Conservation (phyloP, 2,888 invertebrate species). For the Stenodera caucasica region DNA sequence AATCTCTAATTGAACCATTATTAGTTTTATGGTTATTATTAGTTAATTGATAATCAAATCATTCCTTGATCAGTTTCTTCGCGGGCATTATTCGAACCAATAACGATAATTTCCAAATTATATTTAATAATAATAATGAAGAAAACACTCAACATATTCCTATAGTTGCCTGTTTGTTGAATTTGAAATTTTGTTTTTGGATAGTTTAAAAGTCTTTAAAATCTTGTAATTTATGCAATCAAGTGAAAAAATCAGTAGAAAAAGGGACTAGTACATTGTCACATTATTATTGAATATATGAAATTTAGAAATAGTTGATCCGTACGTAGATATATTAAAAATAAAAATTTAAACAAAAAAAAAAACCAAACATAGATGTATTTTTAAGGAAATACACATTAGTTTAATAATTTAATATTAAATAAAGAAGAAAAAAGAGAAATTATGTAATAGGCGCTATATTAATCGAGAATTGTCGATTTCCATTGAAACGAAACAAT, state of each 20-base stretch:
- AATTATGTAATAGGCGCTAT: slow-evolving; percentile 45
- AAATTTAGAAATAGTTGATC: slow-evolving; percentile 55
- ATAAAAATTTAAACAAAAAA: not conserved
- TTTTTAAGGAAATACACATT: slow-evolving; percentile 52
- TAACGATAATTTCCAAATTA: slow-evolving; percentile 29
- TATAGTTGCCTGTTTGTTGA: slow-evolving; percentile 34
- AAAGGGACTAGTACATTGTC: slow-evolving; percentile 49
- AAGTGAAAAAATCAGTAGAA: slow-evolving; percentile 49
- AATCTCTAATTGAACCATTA: not conserved
- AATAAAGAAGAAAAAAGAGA: slow-evolving; percentile 15
- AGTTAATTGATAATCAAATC: slow-evolving; percentile 6
- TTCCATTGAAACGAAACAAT: too few relatives aligned
- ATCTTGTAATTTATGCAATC: slow-evolving; percentile 53
- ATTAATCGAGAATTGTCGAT: slow-evolving; percentile 29
- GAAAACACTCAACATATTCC: slow-evolving; percentile 35
- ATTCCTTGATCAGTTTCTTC: slow-evolving; percentile 8
- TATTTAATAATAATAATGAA: not conserved
- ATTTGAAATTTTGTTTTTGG: slow-evolving; percentile 34
- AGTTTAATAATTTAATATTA: slow-evolving; percentile 50
- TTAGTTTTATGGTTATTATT: too few relatives aligned
- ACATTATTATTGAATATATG: slow-evolving; percentile 55
- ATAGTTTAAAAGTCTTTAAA: slow-evolving; percentile 47
- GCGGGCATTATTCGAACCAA: slow-evolving; percentile 11
- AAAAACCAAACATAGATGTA: slow-evolving; percentile 50
- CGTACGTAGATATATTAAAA: slow-evolving; percentile 53